Base-by-base conservation (phyloP, 2,797 vertebrate species). In the Fundulus diaphanus region DNA sequence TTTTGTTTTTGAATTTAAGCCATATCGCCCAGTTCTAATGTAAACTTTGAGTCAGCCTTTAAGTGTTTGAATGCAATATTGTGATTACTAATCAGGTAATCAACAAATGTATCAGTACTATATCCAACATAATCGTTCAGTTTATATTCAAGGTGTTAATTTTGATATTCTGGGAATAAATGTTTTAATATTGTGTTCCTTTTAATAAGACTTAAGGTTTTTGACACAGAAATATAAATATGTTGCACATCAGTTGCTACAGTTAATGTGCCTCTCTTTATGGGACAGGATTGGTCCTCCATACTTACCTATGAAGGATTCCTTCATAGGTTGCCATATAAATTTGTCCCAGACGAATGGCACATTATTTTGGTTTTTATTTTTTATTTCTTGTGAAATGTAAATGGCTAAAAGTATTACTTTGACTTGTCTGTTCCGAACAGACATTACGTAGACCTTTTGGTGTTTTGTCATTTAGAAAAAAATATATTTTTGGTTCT, bases 401-500 rank as follows among this genome's bases (percentile, higher is more conserved):
- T 85, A 86, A 88, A 86, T 48, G 70, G 71, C 74, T 76, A 59
- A 35, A 61, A 78, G 78, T 84, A 37, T 59, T n/a, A 63, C 65
- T 54, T 5, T 6, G 24, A 65, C 33, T n/a, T 15, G 40, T 72
- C 65, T 44, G 7, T 65, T 72, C 68, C 51, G 66, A 78, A 73
- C n/a, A n/a, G n/a, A n/a, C n/a, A n/a, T n/a, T n/a, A n/a, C 68
- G 56, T n/a, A 16, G 51, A 48, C 63, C 44, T 63, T 83, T 61
- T 44, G 35, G 67, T 77, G 72, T 9, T 27, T 20, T 72, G 73
- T 63, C n/a, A 76, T 82, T 83, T 54, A 11, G 27, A 49, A 73
- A 79, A 51, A 40, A 68, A 67, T 48, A 1, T 84, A 87, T 83
- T 85, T 86, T 82, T 87, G 86, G 73, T 67, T 77, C 9, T 51